Evolutionary conservation across 2,888 invertebrate species (phyloP).

Genomic region (Glyphotaelius pellucidus): DNA sequence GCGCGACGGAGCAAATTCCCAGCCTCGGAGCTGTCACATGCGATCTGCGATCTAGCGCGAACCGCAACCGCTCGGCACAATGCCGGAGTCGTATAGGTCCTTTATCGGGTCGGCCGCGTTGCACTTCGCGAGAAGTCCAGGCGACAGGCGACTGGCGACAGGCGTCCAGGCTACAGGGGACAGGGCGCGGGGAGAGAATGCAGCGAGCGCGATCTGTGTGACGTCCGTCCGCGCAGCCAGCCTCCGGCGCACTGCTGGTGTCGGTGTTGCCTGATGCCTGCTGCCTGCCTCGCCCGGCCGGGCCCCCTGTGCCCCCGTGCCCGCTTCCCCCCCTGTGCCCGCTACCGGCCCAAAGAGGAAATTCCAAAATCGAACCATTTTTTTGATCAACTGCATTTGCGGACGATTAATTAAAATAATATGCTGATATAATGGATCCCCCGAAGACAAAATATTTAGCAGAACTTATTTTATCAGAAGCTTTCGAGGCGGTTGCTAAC

Average conservation of each 20-base stretch:
- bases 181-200: neutral
- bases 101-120: slow-evolving; percentile 31
- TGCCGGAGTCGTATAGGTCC: slow-evolving; percentile 36
- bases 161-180: neutral
- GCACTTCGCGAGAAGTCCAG: neutral
- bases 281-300: neutral
- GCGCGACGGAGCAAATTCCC: slow-evolving; percentile 32
- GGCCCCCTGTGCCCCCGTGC: slow-evolving; percentile 28
- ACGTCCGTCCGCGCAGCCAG: slow-evolving; percentile 53
- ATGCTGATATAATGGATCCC: neutral
- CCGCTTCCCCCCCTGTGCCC: neutral
- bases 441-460: neutral
- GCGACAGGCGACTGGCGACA: neutral
- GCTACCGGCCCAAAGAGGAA: neutral
- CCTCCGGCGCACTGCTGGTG: slow-evolving; percentile 54
- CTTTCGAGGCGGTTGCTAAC: neutral
- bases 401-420: neutral
- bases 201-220: neutral
- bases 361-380: slow-evolving; percentile 40
- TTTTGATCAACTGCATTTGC: slow-evolving; percentile 21
- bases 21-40: slow-evolving; percentile 48
- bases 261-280: too few relatives aligned
- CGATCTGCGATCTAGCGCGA: slow-evolving; percentile 41
- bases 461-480: neutral
- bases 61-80: slow-evolving; percentile 37